A percentile compares a stretch with the other conserved stretches of the same genome.
These are phyloP conservation scores for Pogonomyrmex barbatus DNA, from an alignment of 1,140 invertebrate genomes.

Conservation along the genomic window DNA sequence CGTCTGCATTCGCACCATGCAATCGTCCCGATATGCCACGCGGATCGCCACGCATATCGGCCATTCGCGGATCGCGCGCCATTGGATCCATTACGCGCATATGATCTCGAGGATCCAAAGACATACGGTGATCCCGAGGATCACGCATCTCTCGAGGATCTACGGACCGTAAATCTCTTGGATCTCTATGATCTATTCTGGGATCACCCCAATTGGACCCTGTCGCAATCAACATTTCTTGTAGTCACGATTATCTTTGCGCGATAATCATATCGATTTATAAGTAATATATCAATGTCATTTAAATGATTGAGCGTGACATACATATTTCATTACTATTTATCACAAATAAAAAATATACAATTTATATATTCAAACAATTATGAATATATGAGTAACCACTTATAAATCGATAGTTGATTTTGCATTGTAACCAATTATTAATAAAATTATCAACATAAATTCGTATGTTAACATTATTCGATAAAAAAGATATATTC, in stretches of 20 bases:
- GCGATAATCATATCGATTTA: constrained; percentile 48
- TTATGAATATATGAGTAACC: neutral
- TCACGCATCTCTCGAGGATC: constrained; percentile 87
- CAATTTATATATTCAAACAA: neutral
- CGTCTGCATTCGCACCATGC: constrained; percentile 88
- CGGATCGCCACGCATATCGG: constrained; percentile 89
- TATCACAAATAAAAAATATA: neutral
- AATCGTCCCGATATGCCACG: constrained; percentile 91
- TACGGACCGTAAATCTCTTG: constrained; percentile 86
- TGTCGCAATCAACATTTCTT: constrained; percentile 29
- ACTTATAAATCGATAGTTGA: constrained; percentile 44
- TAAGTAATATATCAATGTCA: constrained; percentile 2
- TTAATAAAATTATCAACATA: constrained; percentile 4
- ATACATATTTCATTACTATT: neutral
- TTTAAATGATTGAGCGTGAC: neutral
- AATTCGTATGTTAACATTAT: neutral
- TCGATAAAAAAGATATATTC: neutral
- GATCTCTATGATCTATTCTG: constrained; percentile 86
- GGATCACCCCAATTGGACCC: constrained; percentile 87
- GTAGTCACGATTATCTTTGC: neutral
- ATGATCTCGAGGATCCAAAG: constrained; percentile 89
- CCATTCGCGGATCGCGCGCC: constrained; percentile 86
- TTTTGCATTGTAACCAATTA: constrained; percentile 37
- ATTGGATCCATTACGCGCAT: constrained; percentile 88
- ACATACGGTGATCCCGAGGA: constrained; percentile 87